These are phyloP conservation scores for Hofmannophila pseudospretella DNA, from an alignment of 2,888 invertebrate species.

Conservation along the genomic window DNA sequence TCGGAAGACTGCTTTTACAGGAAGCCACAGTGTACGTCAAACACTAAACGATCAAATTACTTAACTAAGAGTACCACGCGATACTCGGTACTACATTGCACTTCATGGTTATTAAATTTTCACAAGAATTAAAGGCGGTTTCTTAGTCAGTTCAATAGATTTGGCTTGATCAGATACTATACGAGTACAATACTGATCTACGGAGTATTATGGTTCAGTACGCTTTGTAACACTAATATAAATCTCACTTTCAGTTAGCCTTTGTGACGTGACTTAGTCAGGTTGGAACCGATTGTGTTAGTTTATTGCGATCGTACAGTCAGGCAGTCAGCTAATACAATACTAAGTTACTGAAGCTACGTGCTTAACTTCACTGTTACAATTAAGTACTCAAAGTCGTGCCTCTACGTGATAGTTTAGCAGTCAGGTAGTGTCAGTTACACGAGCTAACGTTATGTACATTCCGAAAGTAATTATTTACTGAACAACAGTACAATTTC, in stretches of 20 bases:
- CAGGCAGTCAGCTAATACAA: constrained; percentile 45
- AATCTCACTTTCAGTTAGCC: constrained; percentile 50
- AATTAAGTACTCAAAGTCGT: constrained; percentile 26
- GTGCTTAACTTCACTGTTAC: constrained; percentile 23
- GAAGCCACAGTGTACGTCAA: constrained; percentile 72
- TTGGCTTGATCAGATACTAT: constrained; percentile 69
- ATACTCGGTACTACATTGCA: constrained; percentile 62
- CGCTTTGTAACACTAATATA: constrained; percentile 42
- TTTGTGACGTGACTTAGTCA: constrained; percentile 36
- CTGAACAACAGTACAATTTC: constrained; percentile 48
- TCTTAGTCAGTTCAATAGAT: constrained; percentile 69
- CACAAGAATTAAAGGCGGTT: constrained; percentile 70
- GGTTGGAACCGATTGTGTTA: constrained; percentile 14
- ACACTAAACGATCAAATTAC: constrained; percentile 62
- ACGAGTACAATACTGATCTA: constrained; percentile 56
- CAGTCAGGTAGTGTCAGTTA: constrained; percentile 25
- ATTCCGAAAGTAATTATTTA: constrained; percentile 47
- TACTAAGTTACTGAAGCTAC: constrained; percentile 25
- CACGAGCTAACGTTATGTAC: constrained; percentile 47
- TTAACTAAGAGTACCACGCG: constrained; percentile 69
- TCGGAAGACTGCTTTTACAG: constrained; percentile 76
- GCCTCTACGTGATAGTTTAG: constrained; percentile 28
- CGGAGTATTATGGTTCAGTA: constrained; percentile 56
- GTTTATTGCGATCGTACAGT: constrained; percentile 18
- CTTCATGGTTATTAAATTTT: constrained; percentile 57